phyloP scores from a whole-genome alignment of 2,888 invertebrate species.

The Nezara viridula region DNA sequence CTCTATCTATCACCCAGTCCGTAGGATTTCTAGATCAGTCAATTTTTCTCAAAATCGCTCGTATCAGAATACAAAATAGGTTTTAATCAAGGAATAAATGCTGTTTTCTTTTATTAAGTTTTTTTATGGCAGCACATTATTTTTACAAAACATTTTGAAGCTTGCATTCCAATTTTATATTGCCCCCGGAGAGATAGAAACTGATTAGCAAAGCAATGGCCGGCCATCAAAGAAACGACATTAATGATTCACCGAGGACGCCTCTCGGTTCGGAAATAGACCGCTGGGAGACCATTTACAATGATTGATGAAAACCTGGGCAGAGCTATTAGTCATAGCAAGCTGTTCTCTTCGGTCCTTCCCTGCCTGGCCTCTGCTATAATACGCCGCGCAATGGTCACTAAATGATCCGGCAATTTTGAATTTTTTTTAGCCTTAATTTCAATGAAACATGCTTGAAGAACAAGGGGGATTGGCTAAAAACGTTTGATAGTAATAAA shows the following conservation, averaged over 20 bases:
- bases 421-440: background rate
- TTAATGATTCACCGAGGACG: background rate
- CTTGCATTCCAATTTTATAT: background rate
- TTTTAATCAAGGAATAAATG: too few relatives aligned
- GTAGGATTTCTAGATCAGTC: too few relatives aligned
- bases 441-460: too few relatives aligned
- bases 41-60: too few relatives aligned
- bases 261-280: background rate
- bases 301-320: slow-evolving; percentile 24
- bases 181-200: background rate
- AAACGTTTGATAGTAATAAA: too few relatives aligned
- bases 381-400: background rate
- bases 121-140: too few relatives aligned
- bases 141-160: background rate
- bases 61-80: too few relatives aligned
- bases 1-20: too few relatives aligned
- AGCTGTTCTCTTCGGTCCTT: background rate
- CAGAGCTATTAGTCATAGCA: background rate
- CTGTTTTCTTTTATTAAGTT: too few relatives aligned
- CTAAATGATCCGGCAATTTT: background rate
- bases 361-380: background rate
- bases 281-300: background rate
- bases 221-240: background rate
- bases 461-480: too few relatives aligned
- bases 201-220: background rate